Base-by-base conservation (phyloP, 92 coral and sea anemone genomes). In the Zoanthus sansibaricus region DNA sequence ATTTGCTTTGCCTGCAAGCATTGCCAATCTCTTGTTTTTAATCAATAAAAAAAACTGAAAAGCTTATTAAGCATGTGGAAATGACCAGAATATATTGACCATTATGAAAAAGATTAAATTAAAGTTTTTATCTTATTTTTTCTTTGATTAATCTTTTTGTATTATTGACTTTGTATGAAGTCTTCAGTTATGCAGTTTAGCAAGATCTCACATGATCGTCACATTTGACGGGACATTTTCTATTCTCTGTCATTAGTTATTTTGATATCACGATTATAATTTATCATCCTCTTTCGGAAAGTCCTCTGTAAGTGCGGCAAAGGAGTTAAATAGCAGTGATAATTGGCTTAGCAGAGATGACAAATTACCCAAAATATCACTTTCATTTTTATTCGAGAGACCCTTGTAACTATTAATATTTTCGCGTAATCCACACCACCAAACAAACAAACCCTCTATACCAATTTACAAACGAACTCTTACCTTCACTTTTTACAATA, bases 281-380 rank as follows among this genome's bases (percentile, higher is more conserved):
- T 80, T 64, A 46, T 80, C 85, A 80, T 45, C 44, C 44, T 33
- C 32, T 80, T 80, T 62, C 74, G 75, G 85, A 80, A 80, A 54
- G 74, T 31, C 20, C 66, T 79, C 45, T 45, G 51, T 45, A 7
- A 61, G 37, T 64, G 16, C 54, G 59, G 64, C 58, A 46, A 13
- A 44, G 85, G 20, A 49, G 55, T 11, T 45, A 56, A 8, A 67
- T 64, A 66, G 21, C 85, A 44, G 85, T 67, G 85, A 64, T 80
- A 80, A 80, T 64, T 80, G 85, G 85, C 54, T 80, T 80, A 64
- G 75, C 13, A 32, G 18, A 44, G 21, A 46, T 32, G 70, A 62
- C 85, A 80, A 76, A 64, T 79, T 62, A 72, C 56, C 2, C 49
- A 18, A 20, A 16, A 9, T 79, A 62, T 78, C 73, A 10, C 9